Evolutionary conservation across 2,888 invertebrate genomes (phyloP), one percentile per base, ranked within the genome.

Genomic region (Aphodius sticticus): DNA sequence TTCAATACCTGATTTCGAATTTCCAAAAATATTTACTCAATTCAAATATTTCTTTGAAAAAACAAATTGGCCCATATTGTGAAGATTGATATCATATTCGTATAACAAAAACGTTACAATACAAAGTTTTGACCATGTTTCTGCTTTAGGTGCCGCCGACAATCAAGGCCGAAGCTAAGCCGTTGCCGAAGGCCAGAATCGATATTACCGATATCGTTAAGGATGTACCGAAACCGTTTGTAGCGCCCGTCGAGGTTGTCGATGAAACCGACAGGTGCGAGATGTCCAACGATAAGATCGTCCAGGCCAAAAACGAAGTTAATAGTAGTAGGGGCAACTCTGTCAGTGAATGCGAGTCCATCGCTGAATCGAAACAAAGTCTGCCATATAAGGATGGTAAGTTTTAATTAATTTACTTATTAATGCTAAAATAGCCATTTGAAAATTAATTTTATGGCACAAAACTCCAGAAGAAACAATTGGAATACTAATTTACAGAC

Each of bases 341-440:
- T 69, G 86, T 81, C 76, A 82, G 84, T 5, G 85, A 85, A 77
- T 84, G 83, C 80, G 83, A 82, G 70, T 82, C 83, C 81, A 83
- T 81, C 79, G 79, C 81, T 76, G 83, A 82, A 78, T 82, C 82
- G 37, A 86, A 85, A 76, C 80, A 84, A 35, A 85, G 85, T 79
- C 84, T 87, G 81, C 86, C 86, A n/a, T 90, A 89, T 82, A 86
- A 85, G 83, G 87, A 88, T 81, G 88, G 89, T 89, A 82, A 83
- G 86, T 84, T 26, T 26, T 26, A 26, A 26, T n/a, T n/a, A n/a
- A n/a, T n/a, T n/a, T n/a, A n/a, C n/a, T n/a, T n/a, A n/a, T n/a
- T n/a, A n/a, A n/a, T n/a, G n/a, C n/a, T n/a, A n/a, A n/a, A n/a
- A n/a, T n/a, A 26, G 9, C 14, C 74, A 26, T 3, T 26, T 3